Conservation (phyloP, 92 coral and sea anemone species). For the Meandrina meandrites region DNA sequence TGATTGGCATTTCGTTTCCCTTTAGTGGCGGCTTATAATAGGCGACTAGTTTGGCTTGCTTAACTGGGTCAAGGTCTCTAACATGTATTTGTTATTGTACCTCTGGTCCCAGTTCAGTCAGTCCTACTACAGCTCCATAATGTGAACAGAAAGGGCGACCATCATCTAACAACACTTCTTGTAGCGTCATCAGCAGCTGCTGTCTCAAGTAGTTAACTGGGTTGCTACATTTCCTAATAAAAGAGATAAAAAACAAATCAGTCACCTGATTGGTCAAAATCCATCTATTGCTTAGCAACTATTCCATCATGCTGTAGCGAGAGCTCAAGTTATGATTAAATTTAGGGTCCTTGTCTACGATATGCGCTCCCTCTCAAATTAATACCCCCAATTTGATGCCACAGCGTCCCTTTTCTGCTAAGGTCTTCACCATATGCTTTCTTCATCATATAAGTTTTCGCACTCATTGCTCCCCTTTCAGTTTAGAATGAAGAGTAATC, state of each 20-base stretch:
- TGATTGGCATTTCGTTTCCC: too few species aligned
- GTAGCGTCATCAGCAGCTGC: constrained; percentile 88
- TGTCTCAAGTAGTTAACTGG: constrained; percentile 89
- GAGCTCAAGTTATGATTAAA: neutral
- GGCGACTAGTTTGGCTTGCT: too few species aligned
- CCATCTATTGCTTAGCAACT: neutral
- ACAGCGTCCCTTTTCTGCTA: too few species aligned
- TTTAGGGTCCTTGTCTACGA: neutral
- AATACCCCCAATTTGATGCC: too few species aligned
- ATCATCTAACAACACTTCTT: constrained; percentile 85
- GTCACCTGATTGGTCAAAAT: neutral
- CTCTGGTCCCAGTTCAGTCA: constrained; percentile 90
- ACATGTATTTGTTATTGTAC: constrained; percentile 36
- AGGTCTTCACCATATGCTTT: too few species aligned
- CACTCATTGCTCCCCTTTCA: too few species aligned
- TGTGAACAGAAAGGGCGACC: constrained; percentile 91
- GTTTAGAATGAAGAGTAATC: too few species aligned
- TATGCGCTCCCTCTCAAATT: too few species aligned
- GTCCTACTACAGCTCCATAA: constrained; percentile 94
- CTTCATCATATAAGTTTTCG: too few species aligned
- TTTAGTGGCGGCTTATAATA: too few species aligned
- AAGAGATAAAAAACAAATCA: neutral
- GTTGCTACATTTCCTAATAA: constrained; percentile 85
- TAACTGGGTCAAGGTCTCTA: too few species aligned
- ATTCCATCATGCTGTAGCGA: neutral